phyloP scores from a whole-genome alignment of 2,797 vertebrate species.

The Rhyacichthys aspro region DNA sequence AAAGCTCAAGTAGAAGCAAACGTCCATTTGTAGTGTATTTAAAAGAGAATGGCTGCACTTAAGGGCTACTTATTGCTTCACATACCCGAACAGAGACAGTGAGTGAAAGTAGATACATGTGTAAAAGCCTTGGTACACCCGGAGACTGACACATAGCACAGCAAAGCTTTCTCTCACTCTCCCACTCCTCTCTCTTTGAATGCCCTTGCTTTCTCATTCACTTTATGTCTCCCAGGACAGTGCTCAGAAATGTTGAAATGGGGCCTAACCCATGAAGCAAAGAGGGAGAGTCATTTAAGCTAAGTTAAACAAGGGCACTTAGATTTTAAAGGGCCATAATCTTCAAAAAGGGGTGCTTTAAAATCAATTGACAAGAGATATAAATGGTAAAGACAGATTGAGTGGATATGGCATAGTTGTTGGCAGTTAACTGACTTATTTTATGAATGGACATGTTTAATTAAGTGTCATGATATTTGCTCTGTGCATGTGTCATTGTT shows the following conservation, averaged over 20 bases:
- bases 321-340: conserved; percentile 80
- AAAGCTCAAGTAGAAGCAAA: conserved; percentile 71
- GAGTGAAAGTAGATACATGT: conserved; percentile 66
- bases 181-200: conserved; percentile 46
- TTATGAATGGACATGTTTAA: conserved; percentile 62
- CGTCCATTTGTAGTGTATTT: conserved; percentile 78
- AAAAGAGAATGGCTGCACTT: conserved; percentile 75
- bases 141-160: conserved; percentile 59
- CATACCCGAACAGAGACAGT: conserved; percentile 52
- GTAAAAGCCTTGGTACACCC: conserved; percentile 56
- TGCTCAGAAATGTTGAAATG: conserved; percentile 80
- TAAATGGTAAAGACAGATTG: conserved; percentile 70
- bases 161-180: conserved; percentile 33
- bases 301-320: conserved; percentile 83
- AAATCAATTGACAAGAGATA: conserved; percentile 79
- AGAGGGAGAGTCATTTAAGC: conserved; percentile 78
- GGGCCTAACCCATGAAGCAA: conserved; percentile 76
- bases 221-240: conserved; percentile 80
- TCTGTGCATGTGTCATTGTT: conserved; percentile 12
- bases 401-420: conserved; percentile 59
- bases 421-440: conserved; percentile 55
- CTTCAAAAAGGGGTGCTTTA: conserved; percentile 73
- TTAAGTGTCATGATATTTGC: conserved; percentile 51
- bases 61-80: conserved; percentile 72
- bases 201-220: conserved; percentile 74